Percentiles rank a stretch among this genome's conserved stretches.
Evolutionary conservation across 2,113 vertebrate species (phyloP).

Genomic region (Phalacrocorax aristotelis): DNA sequence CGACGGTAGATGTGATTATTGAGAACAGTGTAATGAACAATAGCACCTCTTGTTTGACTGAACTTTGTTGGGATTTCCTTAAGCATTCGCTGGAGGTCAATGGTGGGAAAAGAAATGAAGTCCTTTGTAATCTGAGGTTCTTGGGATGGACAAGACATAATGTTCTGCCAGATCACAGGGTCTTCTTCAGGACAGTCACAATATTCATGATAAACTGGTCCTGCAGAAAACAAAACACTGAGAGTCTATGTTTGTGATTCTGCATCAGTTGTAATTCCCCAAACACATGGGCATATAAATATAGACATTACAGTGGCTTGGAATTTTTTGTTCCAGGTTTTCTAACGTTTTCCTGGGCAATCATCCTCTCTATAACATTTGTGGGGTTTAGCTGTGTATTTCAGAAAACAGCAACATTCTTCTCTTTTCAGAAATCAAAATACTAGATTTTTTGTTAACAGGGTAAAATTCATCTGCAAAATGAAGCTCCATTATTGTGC

Average conservation of each 20-base stretch:
- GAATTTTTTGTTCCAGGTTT: not conserved
- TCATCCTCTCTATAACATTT: not conserved
- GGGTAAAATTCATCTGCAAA: not conserved
- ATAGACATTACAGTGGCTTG: not conserved
- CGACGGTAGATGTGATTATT: constrained; percentile 84
- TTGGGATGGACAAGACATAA: constrained; percentile 78
- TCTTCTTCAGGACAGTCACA: constrained; percentile 86
- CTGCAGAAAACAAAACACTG: constrained; percentile 62
- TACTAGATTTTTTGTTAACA: not conserved
- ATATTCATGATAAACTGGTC: constrained; percentile 89
- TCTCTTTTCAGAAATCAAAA: not conserved
- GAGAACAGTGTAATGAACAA: constrained; percentile 88
- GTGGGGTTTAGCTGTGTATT: not conserved
- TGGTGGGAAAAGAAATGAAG: constrained; percentile 82
- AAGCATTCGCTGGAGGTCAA: constrained; percentile 83
- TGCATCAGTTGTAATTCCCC: not conserved
- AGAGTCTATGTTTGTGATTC: not conserved
- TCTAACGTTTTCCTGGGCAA: not conserved
- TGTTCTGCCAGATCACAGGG: constrained; percentile 74
- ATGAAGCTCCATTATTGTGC: not conserved
- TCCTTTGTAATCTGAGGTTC: constrained; percentile 85
- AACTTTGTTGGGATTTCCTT: constrained; percentile 85
- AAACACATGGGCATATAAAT: not conserved
- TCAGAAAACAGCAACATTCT: not conserved
- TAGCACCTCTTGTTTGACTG: constrained; percentile 79